These are phyloP conservation scores for Pangasianodon gigas DNA, from an alignment of 2,113 vertebrate species.

Conservation along the genomic window DNA sequence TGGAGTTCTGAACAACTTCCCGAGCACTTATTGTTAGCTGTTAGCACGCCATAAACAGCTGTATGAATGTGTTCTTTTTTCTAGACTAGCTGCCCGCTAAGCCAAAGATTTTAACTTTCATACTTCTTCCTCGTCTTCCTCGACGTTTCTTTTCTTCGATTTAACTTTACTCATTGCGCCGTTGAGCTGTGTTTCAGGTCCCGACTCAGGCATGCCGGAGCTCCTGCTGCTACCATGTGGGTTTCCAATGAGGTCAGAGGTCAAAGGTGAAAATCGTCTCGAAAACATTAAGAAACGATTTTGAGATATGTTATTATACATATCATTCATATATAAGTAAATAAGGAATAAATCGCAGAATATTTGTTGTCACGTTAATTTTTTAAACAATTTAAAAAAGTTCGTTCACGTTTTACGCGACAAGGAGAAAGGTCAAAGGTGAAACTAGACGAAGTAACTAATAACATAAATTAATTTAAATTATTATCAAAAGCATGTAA, in stretches of 20 bases:
- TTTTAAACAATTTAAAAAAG: not conserved
- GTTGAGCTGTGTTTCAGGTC: not conserved
- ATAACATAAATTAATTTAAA: not conserved
- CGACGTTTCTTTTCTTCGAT: slow-evolving; percentile 57
- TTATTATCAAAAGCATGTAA: not conserved
- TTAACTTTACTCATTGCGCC: slow-evolving; percentile 54
- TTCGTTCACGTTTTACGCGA: not conserved
- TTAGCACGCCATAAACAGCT: slow-evolving; percentile 4
- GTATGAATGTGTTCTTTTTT: not conserved
- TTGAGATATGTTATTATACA: not conserved
- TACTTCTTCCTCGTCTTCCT: slow-evolving; percentile 59
- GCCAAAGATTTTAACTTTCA: not conserved
- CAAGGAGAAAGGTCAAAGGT: slow-evolving; percentile 47
- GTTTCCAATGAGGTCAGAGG: slow-evolving; percentile 39
- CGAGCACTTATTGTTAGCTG: not conserved
- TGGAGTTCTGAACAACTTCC: not conserved
- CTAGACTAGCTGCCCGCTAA: not conserved
- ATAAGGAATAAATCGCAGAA: not conserved
- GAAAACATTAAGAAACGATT: not conserved
- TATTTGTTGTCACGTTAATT: not conserved
- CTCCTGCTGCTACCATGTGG: slow-evolving; percentile 62
- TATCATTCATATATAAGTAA: not conserved
- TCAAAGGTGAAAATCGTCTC: slow-evolving; percentile 43
- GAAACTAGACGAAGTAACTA: not conserved
- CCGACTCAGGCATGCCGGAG: slow-evolving; percentile 35